A percentile compares a stretch with the other conserved stretches of the same genome.
Evolutionary conservation across 2,113 vertebrate species (phyloP).

Genomic region (Campylomormyrus numenius): DNA sequence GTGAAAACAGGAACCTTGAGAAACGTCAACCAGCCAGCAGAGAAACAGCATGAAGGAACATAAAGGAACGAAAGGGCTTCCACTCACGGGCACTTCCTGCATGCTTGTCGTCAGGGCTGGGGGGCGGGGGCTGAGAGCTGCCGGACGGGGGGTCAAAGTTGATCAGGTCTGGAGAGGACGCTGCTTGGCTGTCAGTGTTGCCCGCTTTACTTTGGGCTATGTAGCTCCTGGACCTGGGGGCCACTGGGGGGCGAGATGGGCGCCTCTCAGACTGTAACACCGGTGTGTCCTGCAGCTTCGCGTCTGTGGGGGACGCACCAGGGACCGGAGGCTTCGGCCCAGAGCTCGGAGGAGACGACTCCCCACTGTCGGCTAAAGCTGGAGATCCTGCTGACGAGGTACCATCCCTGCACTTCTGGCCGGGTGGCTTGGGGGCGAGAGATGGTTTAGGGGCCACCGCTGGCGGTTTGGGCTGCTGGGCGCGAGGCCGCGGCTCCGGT

Average conservation of each 20-base stretch:
- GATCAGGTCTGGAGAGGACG: conserved; percentile 1
- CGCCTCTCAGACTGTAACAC: conserved; percentile 24
- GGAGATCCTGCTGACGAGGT: conserved; percentile 48
- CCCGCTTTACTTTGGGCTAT: conserved; percentile 39
- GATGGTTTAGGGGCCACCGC: conserved; percentile 46
- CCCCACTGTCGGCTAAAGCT: conserved; percentile 31
- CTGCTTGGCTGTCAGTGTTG: conserved; percentile 32
- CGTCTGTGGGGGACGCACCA: conserved; percentile 44
- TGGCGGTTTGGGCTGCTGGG: conserved; percentile 50
- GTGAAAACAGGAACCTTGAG: conserved; percentile 55
- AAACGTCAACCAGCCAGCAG: conserved; percentile 23
- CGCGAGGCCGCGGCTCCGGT: conserved; percentile 68
- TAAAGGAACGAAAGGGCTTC: background rate
- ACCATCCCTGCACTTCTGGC: conserved; percentile 55
- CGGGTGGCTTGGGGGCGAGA: conserved; percentile 62
- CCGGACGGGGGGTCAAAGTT: background rate
- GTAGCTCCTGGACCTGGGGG: conserved; percentile 56
- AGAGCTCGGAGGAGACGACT: conserved; percentile 40
- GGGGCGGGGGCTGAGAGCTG: background rate
- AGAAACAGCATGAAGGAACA: conserved; percentile 15
- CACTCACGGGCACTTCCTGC: background rate
- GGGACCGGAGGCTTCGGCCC: conserved; percentile 67
- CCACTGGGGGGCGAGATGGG: conserved; percentile 49
- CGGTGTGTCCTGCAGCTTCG: conserved; percentile 6
- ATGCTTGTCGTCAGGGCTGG: background rate